These are phyloP conservation scores for Callocephalon fimbriatum DNA, from an alignment of 2,113 vertebrate genomes.

Conservation along the genomic window DNA sequence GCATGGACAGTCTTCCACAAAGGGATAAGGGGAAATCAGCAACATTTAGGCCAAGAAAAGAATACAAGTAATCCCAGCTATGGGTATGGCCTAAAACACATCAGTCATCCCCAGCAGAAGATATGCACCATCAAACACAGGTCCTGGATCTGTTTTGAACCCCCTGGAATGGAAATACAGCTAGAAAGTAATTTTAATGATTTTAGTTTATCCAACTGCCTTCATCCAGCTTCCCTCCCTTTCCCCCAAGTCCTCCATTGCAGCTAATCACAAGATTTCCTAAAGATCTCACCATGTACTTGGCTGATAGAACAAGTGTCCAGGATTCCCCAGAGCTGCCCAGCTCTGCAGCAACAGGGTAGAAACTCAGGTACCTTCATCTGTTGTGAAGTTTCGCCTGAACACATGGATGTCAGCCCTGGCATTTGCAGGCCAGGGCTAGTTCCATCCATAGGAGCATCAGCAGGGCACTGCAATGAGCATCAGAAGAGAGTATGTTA, in stretches of 20 bases:
- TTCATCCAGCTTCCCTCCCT: neutral
- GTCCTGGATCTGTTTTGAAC: neutral
- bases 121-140: neutral
- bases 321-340: neutral
- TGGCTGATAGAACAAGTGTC: neutral
- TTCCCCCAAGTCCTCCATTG: neutral
- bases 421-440: neutral
- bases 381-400: neutral
- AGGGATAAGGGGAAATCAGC: neutral
- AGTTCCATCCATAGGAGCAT: accelerated
- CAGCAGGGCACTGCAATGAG: neutral
- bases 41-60: neutral
- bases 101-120: neutral
- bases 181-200: neutral
- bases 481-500: accelerated
- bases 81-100: neutral
- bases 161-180: neutral
- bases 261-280: neutral
- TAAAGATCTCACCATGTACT: accelerated
- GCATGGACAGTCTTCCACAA: neutral
- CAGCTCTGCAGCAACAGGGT: neutral
- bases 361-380: neutral
- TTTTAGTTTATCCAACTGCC: neutral
- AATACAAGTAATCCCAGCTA: neutral
- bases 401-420: neutral